Conservation (phyloP, 2,888 invertebrate genomes). For the Acleris laterana region DNA sequence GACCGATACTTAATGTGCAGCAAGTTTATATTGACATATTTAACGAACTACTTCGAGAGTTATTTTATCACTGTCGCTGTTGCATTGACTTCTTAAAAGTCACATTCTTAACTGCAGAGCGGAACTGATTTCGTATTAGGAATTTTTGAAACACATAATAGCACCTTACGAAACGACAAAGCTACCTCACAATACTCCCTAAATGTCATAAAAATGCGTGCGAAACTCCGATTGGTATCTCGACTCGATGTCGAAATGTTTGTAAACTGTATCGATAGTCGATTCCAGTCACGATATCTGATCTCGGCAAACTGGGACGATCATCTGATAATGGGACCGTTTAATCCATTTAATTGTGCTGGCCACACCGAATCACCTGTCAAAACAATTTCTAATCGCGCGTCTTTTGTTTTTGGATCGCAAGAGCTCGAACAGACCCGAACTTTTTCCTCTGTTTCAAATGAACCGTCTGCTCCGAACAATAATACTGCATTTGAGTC, state of each 20-base stretch:
- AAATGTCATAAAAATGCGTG: constrained; percentile 31
- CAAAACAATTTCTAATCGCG: constrained; percentile 36
- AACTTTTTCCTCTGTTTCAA: neutral
- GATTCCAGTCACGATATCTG: constrained; percentile 60
- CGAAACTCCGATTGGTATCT: constrained; percentile 62
- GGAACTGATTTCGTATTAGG: neutral
- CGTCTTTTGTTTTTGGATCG: constrained; percentile 36
- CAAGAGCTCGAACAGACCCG: constrained; percentile 4
- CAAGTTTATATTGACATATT: too few relatives aligned
- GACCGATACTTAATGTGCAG: neutral
- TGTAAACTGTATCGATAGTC: constrained; percentile 77
- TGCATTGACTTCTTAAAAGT: too few relatives aligned
- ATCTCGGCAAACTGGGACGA: constrained; percentile 58
- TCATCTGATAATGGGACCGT: constrained; percentile 44
- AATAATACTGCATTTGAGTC: too few relatives aligned
- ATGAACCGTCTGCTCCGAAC: too few relatives aligned
- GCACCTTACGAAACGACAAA: constrained; percentile 15
- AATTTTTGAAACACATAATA: constrained; percentile 1
- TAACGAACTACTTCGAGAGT: too few relatives aligned
- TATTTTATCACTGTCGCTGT: too few relatives aligned
- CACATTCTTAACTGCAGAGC: neutral
- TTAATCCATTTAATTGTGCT: constrained; percentile 42
- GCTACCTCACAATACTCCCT: constrained; percentile 10
- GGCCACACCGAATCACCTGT: constrained; percentile 36
- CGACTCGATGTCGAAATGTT: constrained; percentile 76